phyloP scores from a whole-genome alignment of 1,140 invertebrate species.

The Bicyclus anynana region DNA sequence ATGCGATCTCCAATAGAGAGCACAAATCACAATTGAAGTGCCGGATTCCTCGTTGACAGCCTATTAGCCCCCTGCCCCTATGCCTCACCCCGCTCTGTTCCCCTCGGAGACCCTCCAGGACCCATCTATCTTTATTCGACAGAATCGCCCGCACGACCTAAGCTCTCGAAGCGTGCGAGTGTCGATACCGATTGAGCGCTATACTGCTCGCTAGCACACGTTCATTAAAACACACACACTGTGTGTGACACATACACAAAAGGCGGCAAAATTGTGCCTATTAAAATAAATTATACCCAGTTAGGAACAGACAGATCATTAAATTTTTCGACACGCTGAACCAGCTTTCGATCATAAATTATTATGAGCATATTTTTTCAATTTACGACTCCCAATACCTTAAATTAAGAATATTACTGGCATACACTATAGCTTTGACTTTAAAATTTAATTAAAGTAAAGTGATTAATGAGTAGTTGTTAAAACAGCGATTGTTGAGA shows the following conservation, averaged over 20 bases:
- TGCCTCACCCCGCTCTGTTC: slow-evolving; percentile 28
- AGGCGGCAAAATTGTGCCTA: slow-evolving; percentile 38
- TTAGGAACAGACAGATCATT: slow-evolving; percentile 36
- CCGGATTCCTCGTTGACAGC: slow-evolving; percentile 69
- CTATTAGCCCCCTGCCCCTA: slow-evolving; percentile 62
- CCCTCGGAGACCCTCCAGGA: slow-evolving; percentile 45
- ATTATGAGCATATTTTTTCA: slow-evolving; percentile 13
- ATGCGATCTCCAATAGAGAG: slow-evolving; percentile 20
- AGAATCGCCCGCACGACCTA: slow-evolving; percentile 48
- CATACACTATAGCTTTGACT: background rate
- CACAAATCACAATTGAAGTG: slow-evolving; percentile 31
- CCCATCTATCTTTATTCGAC: slow-evolving; percentile 73
- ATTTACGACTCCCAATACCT: background rate
- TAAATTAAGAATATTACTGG: background rate
- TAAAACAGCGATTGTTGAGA: too few species aligned
- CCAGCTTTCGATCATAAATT: slow-evolving; percentile 20
- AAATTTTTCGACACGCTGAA: slow-evolving; percentile 29
- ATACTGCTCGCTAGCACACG: slow-evolving; percentile 33
- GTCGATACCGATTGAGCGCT: slow-evolving; percentile 36
- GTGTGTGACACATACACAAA: slow-evolving; percentile 45
- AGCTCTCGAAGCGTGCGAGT: slow-evolving; percentile 42
- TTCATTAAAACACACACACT: slow-evolving; percentile 28
- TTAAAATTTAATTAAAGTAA: background rate
- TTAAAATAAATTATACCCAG: slow-evolving; percentile 46
- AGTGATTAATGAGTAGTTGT: too few species aligned